These are phyloP conservation scores for Thereuonema tuberculata DNA, from an alignment of 1,140 invertebrate genomes.

Conservation along the genomic window DNA sequence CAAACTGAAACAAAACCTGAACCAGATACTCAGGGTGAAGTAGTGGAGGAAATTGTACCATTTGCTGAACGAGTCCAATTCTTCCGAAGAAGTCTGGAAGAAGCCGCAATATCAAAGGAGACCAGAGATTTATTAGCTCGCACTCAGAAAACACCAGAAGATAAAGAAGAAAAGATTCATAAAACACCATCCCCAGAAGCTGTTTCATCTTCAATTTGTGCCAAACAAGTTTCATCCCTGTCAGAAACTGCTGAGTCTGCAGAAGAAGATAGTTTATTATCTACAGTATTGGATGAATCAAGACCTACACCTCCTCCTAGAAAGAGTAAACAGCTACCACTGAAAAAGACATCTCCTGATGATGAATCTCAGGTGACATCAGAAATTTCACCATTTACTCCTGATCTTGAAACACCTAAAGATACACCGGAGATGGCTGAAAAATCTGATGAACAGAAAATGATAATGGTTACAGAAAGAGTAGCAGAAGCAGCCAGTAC, in stretches of 20 bases:
- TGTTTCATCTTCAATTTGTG: background rate
- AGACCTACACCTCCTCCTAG: background rate
- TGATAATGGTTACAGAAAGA: constrained; percentile 11
- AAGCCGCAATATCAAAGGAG: background rate
- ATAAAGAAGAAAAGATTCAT: background rate
- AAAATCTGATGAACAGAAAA: constrained; percentile 9
- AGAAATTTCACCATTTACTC: background rate
- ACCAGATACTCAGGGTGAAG: background rate
- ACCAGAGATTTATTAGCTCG: background rate
- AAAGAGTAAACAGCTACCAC: background rate
- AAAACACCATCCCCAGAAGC: background rate
- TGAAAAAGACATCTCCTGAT: constrained; percentile 5
- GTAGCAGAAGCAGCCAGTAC: constrained; percentile 10
- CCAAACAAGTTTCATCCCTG: background rate
- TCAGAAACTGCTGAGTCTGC: background rate
- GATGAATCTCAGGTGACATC: background rate
- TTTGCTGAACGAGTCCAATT: constrained; percentile 5
- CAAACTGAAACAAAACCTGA: background rate
- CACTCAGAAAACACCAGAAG: background rate
- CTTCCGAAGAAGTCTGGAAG: constrained; percentile 2
- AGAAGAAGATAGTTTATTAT: background rate
- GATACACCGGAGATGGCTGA: constrained; percentile 7
- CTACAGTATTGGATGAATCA: background rate
- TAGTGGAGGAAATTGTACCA: background rate
- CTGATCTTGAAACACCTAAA: constrained; percentile 11